Percentiles rank a stretch among this genome's conserved stretches.
Evolutionary conservation across 2,113 vertebrate species (phyloP).

Genomic region (Hystrix cristata): DNA sequence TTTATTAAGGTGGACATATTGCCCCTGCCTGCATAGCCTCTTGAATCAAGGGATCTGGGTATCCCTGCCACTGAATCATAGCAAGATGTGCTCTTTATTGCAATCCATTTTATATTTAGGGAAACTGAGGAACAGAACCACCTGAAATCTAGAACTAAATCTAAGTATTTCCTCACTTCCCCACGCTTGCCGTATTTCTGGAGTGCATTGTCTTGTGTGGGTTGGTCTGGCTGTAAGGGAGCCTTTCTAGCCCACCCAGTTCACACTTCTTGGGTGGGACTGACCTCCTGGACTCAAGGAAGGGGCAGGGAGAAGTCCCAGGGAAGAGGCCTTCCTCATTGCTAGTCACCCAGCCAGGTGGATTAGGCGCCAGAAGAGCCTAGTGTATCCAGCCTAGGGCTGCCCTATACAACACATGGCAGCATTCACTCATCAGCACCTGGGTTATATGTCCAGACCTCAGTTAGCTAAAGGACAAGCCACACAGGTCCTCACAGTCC

Average conservation of each 20-base stretch:
- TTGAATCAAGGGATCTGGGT: neutral
- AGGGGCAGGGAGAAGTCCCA: no score
- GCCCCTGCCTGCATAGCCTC: neutral
- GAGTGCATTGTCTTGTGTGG: no score
- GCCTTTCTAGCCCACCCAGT: neutral
- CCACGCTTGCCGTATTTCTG: rapidly evolving
- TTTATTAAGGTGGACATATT: constrained; percentile 53
- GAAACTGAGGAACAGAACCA: neutral
- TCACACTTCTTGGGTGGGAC: neutral
- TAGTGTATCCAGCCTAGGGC: neutral
- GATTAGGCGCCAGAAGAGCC: neutral
- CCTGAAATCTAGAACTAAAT: neutral
- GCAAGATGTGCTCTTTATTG: neutral
- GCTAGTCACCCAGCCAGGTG: neutral
- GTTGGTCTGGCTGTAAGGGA: rapidly evolving
- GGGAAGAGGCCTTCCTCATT: no score
- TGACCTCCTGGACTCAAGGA: neutral
- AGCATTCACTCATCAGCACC: rapidly evolving
- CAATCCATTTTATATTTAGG: neutral
- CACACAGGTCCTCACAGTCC: neutral
- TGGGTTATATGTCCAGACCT: neutral
- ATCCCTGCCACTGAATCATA: neutral
- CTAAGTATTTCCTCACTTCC: neutral
- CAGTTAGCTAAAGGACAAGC: rapidly evolving
- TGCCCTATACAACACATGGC: rapidly evolving